phyloP scores from a whole-genome alignment of 1,140 invertebrate genomes.

The Caenorhabditis inopinata region DNA sequence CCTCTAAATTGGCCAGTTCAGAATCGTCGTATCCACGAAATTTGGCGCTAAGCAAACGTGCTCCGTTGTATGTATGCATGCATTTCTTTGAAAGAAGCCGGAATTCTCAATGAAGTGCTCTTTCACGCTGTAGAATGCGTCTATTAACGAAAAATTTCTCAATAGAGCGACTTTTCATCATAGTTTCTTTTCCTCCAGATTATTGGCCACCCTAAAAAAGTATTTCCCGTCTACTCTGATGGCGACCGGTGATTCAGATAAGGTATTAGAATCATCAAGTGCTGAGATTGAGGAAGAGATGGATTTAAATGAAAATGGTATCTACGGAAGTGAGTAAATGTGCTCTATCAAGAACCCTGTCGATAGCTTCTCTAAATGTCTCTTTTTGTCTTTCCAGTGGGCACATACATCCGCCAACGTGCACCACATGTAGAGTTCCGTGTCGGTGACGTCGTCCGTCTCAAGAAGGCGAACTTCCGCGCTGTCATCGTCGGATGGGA shows the following conservation, averaged over 20 bases:
- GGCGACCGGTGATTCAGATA: neutral
- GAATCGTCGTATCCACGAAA: no score
- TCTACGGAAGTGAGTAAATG: neutral
- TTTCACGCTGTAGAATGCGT: no score
- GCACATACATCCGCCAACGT: conserved; percentile 48
- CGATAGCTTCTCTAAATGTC: no score
- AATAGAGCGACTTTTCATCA: no score
- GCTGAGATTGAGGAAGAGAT: neutral
- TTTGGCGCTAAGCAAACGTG: no score
- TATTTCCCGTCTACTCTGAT: neutral
- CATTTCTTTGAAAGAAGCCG: no score
- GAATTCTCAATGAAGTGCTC: no score
- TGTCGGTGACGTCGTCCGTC: conserved; percentile 71
- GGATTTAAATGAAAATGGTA: neutral
- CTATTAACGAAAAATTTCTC: no score
- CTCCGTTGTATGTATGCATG: no score
- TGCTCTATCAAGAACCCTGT: neutral
- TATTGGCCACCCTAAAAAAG: neutral
- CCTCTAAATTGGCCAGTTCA: no score
- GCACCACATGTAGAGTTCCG: conserved; percentile 68
- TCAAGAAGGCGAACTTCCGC: conserved; percentile 69
- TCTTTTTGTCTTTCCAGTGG: neutral
- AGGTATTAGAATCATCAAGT: neutral
- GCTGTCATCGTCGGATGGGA: conserved; percentile 72
- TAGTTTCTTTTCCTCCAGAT: no score